Percentiles rank a stretch among this genome's conserved stretches.
These are phyloP conservation scores for Abramis brama DNA, from an alignment of 2,113 vertebrate genomes.

Conservation along the genomic window DNA sequence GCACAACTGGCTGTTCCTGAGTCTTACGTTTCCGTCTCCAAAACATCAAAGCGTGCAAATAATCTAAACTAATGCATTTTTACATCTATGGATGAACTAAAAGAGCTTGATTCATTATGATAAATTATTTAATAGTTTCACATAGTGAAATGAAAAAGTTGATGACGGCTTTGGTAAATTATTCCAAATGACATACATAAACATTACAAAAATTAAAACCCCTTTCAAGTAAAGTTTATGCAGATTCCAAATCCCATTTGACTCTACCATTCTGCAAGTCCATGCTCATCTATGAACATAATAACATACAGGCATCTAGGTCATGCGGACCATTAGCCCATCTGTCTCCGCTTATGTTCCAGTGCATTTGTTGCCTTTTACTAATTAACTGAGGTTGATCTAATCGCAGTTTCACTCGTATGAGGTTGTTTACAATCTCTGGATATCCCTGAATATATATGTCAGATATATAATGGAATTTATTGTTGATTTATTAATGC, in stretches of 20 bases:
- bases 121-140: neutral
- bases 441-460: neutral
- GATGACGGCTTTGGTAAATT: too few relatives aligned
- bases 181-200: neutral
- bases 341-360: slow-evolving; percentile 58
- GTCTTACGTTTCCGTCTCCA: neutral
- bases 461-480: neutral
- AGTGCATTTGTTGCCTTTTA: slow-evolving; percentile 50
- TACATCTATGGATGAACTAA: neutral
- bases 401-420: slow-evolving; percentile 38
- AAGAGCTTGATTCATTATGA: neutral
- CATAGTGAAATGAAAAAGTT: neutral
- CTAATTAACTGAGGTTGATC: slow-evolving; percentile 53
- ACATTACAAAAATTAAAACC: neutral
- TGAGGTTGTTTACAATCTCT: slow-evolving; percentile 1
- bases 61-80: neutral
- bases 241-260: neutral
- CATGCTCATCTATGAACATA: slow-evolving; percentile 56
- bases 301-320: slow-evolving; percentile 49
- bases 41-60: neutral
- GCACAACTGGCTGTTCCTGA: neutral
- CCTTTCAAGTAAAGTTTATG: slow-evolving; percentile 14
- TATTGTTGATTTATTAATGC: neutral
- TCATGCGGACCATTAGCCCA: slow-evolving; percentile 54
- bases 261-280: slow-evolving; percentile 28